Evolutionary conservation across 92 coral and sea anemone genomes (phyloP).

Genomic region (Meandrina meandrites): DNA sequence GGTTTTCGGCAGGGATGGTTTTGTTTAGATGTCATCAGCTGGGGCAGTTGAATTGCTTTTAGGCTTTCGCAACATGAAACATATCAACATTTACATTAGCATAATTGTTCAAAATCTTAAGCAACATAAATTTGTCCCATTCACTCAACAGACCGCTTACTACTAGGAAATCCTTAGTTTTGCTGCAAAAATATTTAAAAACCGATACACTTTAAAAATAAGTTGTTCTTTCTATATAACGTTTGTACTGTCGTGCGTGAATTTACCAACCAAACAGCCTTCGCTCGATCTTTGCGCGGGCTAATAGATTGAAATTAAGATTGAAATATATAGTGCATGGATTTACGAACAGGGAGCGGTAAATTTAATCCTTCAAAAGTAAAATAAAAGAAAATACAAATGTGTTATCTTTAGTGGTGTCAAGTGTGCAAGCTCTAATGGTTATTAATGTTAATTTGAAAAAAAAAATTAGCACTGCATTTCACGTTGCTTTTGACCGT

Average conservation of each 20-base stretch:
- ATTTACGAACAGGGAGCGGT: background rate
- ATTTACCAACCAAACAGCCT: background rate
- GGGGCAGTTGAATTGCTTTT: too few relatives aligned
- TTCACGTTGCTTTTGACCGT: background rate
- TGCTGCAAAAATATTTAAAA: too few relatives aligned
- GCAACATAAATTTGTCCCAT: background rate
- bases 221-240: background rate
- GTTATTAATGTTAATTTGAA: background rate
- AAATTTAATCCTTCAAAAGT: background rate
- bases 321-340: background rate
- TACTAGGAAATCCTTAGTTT: background rate
- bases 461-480: background rate
- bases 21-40: too few relatives aligned
- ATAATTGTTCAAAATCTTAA: too few relatives aligned
- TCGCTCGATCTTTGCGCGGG: background rate
- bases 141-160: too few relatives aligned
- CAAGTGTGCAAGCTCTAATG: background rate
- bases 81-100: too few relatives aligned
- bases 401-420: background rate
- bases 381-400: background rate
- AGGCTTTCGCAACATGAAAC: too few relatives aligned
- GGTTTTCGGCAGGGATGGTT: background rate
- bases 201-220: background rate
- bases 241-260: background rate
- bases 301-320: background rate